Percentiles rank a stretch among this genome's conserved stretches.
These are phyloP conservation scores for Pteria penguin DNA, from an alignment of 2,888 invertebrate genomes.

Conservation along the genomic window DNA sequence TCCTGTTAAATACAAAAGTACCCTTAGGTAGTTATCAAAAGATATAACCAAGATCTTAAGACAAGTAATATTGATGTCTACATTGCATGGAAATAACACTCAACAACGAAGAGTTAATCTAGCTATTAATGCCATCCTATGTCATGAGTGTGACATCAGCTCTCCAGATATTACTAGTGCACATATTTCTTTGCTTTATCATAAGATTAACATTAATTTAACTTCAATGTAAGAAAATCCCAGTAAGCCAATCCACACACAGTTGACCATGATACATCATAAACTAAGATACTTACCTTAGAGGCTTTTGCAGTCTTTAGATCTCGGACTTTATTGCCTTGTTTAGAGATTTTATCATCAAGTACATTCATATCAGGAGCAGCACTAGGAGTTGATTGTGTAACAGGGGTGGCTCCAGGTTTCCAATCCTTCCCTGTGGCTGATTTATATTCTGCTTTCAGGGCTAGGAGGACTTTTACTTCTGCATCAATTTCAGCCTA, in stretches of 20 bases:
- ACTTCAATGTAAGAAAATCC: too few relatives aligned
- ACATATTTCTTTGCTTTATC: too few relatives aligned
- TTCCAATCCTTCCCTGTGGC: constrained; percentile 86
- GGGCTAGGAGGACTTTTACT: constrained; percentile 83
- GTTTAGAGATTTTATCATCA: constrained; percentile 81
- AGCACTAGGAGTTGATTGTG: constrained; percentile 27
- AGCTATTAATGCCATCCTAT: too few relatives aligned
- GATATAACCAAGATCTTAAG: too few relatives aligned
- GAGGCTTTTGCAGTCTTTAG: constrained; percentile 86
- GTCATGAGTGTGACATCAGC: too few relatives aligned
- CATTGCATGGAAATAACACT: too few relatives aligned
- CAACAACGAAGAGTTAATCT: too few relatives aligned
- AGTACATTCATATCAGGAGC: constrained; percentile 23
- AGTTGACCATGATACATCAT: neutral
- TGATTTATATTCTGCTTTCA: constrained; percentile 89
- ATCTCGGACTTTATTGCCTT: constrained; percentile 87
- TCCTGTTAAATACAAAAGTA: too few relatives aligned
- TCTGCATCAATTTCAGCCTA: constrained; percentile 81
- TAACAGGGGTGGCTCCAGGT: constrained; percentile 69
- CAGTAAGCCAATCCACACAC: neutral
- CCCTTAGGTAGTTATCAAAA: too few relatives aligned
- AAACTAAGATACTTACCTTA: constrained; percentile 81
- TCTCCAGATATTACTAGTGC: too few relatives aligned
- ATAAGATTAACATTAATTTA: too few relatives aligned
- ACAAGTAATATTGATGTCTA: too few relatives aligned